Conservation (phyloP, 2,888 invertebrate species). For the Fragum sueziense region DNA sequence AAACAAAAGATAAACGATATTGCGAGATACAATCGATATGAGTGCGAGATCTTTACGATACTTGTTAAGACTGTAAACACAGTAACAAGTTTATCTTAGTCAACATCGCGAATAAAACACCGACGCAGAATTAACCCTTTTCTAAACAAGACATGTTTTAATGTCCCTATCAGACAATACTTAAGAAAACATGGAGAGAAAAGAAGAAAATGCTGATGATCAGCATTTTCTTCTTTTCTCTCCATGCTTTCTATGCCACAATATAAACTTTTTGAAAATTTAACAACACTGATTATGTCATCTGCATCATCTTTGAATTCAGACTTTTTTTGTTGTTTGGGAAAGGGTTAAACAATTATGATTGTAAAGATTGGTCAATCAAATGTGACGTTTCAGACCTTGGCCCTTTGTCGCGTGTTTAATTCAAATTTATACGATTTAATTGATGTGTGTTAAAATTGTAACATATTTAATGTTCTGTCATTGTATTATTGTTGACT, state of each 20-base stretch:
- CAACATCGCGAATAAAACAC: conserved; percentile 12
- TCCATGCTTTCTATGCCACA: too few relatives aligned
- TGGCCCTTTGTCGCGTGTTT: conserved; percentile 19
- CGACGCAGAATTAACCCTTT: conserved; percentile 1
- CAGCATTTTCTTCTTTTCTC: too few relatives aligned
- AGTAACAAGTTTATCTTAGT: conserved; percentile 31
- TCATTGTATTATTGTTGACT: not conserved
- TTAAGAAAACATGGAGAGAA: too few relatives aligned
- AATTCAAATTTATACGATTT: conserved; percentile 44
- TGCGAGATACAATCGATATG: conserved; percentile 26
- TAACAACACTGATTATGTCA: too few relatives aligned
- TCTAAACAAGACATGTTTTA: too few relatives aligned
- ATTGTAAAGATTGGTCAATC: conserved; percentile 16
- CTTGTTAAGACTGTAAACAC: conserved; percentile 49
- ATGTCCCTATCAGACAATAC: too few relatives aligned
- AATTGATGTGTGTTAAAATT: conserved; percentile 26
- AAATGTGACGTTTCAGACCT: conserved; percentile 18
- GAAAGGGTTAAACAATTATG: conserved; percentile 31
- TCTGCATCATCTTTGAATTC: too few relatives aligned
- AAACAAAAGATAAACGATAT: conserved; percentile 22
- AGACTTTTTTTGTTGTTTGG: too few relatives aligned
- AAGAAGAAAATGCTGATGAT: too few relatives aligned
- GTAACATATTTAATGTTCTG: conserved; percentile 2
- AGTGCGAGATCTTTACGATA: conserved; percentile 39
- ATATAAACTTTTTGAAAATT: too few relatives aligned